Percentiles rank a stretch among this genome's conserved stretches.
These are phyloP conservation scores for Orthosia gothica DNA, from an alignment of 2,888 invertebrate species.

Conservation along the genomic window DNA sequence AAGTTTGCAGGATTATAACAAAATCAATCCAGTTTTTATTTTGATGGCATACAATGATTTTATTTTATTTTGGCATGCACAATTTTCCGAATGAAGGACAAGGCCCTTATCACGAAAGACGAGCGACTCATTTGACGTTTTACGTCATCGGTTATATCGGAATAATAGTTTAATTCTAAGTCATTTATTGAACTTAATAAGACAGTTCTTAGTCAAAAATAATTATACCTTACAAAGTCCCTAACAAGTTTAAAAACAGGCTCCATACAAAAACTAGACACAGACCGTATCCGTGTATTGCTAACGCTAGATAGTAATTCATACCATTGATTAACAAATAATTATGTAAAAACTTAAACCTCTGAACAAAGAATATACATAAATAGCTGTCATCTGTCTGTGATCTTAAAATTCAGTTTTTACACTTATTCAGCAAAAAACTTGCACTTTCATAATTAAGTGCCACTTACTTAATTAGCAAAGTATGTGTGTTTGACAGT, in stretches of 20 bases:
- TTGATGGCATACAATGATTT: background rate
- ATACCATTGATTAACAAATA: too few species aligned
- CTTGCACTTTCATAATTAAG: background rate
- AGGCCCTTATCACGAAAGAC: background rate
- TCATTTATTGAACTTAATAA: too few species aligned
- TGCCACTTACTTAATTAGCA: slow-evolving; percentile 21
- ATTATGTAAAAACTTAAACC: background rate
- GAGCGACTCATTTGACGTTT: background rate
- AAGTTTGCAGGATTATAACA: background rate
- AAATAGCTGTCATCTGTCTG: background rate
- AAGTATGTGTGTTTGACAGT: background rate
- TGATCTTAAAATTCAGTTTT: background rate
- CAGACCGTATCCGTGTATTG: too few species aligned
- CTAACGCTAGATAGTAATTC: too few species aligned
- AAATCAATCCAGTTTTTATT: background rate
- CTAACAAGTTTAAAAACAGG: too few species aligned
- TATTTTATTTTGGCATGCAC: background rate
- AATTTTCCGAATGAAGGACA: too few species aligned
- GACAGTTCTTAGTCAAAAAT: too few species aligned
- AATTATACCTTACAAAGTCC: too few species aligned
- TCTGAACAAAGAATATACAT: background rate
- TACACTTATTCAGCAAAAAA: background rate
- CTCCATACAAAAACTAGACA: too few species aligned
- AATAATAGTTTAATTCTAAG: background rate
- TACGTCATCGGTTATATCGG: slow-evolving; percentile 2